Evolutionary conservation across 2,797 vertebrate genomes (phyloP).

Genomic region (Hippoglossus hippoglossus): DNA sequence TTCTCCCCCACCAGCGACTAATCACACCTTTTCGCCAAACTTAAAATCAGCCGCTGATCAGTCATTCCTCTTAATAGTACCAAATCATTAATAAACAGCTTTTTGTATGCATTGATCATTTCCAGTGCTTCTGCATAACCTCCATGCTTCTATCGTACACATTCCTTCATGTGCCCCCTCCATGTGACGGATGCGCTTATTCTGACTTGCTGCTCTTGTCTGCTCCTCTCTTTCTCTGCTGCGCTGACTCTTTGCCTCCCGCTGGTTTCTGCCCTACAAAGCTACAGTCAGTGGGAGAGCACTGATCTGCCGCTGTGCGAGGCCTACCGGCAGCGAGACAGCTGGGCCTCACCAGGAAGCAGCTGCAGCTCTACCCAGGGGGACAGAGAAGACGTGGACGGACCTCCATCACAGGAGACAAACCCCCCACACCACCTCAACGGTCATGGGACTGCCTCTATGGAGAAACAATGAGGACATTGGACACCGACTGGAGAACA

Average conservation of each 20-base stretch:
- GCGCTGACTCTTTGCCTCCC: constrained; percentile 80
- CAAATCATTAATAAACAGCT: background rate
- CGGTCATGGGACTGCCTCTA: constrained; percentile 82
- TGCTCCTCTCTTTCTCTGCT: constrained; percentile 77
- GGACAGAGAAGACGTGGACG: constrained; percentile 71
- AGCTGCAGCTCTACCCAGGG: constrained; percentile 78
- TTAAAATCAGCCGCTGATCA: constrained; percentile 25
- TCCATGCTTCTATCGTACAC: constrained; percentile 40
- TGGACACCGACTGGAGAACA: constrained; percentile 1
- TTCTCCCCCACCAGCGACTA: constrained; percentile 65
- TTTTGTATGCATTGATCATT: constrained; percentile 3
- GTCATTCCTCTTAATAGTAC: background rate
- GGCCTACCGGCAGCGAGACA: constrained; percentile 91
- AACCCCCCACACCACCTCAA: constrained; percentile 86
- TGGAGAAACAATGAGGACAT: constrained; percentile 85
- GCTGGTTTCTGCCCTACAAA: constrained; percentile 89
- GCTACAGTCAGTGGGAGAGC: constrained; percentile 96
- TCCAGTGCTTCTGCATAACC: constrained; percentile 56
- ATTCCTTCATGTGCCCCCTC: constrained; percentile 44
- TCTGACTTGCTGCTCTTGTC: constrained; percentile 79
- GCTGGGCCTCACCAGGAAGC: constrained; percentile 86
- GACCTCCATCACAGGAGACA: constrained; percentile 82
- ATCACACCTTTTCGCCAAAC: constrained; percentile 49
- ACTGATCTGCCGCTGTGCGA: constrained; percentile 94
- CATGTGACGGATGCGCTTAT: constrained; percentile 68